Percentiles rank a stretch among this genome's conserved stretches.
Conservation (phyloP, 2,888 invertebrate species). For the Scaeva pyrastri region DNA sequence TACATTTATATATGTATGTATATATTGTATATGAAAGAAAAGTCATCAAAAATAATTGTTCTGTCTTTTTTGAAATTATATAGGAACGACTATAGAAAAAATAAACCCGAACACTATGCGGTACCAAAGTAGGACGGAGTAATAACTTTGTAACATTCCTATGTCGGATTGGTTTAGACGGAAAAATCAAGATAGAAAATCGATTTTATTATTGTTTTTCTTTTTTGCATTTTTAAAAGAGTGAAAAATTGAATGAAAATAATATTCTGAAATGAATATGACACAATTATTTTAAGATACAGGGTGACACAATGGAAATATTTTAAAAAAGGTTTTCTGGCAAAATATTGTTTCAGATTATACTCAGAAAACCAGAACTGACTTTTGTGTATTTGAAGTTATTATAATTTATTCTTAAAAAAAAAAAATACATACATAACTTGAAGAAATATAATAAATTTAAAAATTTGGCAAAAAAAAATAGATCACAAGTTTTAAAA, state of each 20-base stretch:
- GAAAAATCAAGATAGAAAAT: neutral
- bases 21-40: neutral
- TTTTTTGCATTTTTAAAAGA: neutral
- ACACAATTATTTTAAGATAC: neutral
- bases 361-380: no score
- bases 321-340: no score
- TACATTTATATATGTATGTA: neutral
- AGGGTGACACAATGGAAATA: no score
- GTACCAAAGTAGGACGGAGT: constrained; percentile 1
- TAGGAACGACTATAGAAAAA: neutral
- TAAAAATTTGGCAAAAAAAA: no score
- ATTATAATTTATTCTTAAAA: no score
- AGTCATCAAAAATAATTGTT: constrained; percentile 39
- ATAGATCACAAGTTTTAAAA: no score
- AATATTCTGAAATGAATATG: neutral
- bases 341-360: no score
- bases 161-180: neutral
- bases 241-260: neutral
- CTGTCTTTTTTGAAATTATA: constrained; percentile 2
- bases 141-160: constrained; percentile 6
- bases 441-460: no score
- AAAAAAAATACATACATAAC: no score
- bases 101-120: neutral
- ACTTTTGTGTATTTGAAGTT: no score
- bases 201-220: neutral